These are phyloP conservation scores for Eupleurogrammus muticus DNA, from an alignment of 2,797 vertebrate genomes.

Conservation along the genomic window DNA sequence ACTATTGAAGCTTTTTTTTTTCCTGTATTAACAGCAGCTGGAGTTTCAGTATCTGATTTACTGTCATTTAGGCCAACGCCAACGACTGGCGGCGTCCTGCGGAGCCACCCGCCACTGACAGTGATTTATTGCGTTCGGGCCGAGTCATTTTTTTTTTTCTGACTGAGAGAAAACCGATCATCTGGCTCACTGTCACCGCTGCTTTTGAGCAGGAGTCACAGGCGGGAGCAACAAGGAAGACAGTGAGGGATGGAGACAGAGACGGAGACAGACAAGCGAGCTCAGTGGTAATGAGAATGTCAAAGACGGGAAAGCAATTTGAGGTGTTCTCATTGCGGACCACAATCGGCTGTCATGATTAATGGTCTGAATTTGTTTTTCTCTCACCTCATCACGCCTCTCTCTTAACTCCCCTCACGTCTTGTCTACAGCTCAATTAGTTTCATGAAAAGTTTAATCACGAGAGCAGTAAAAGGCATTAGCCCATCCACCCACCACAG, in stretches of 20 bases:
- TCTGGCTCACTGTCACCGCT: not conserved
- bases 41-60: not conserved
- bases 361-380: slow-evolving; percentile 58
- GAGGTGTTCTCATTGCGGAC: slow-evolving; percentile 33
- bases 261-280: slow-evolving; percentile 22
- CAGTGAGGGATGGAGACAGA: slow-evolving; percentile 13
- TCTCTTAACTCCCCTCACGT: slow-evolving; percentile 16
- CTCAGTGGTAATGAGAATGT: slow-evolving; percentile 58
- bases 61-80: slow-evolving; percentile 6
- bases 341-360: slow-evolving; percentile 63
- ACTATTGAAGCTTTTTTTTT: slow-evolving; percentile 3
- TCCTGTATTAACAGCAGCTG: slow-evolving; percentile 11
- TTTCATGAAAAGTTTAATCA: slow-evolving; percentile 27
- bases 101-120: slow-evolving; percentile 4
- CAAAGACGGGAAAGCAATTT: slow-evolving; percentile 58
- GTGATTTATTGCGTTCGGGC: slow-evolving; percentile 43
- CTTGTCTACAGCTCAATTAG: slow-evolving; percentile 22
- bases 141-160: slow-evolving; percentile 18
- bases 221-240: not conserved
- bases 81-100: slow-evolving; percentile 17
- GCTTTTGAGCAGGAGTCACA: slow-evolving; percentile 43
- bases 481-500: not conserved
- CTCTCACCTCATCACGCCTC: slow-evolving; percentile 31
- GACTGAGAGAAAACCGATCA: slow-evolving; percentile 34
- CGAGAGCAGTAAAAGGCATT: slow-evolving; percentile 3